Evolutionary conservation across 35 echinoderm and acorn worm species (phyloP).

Genomic region (Ophioderma brevispina): DNA sequence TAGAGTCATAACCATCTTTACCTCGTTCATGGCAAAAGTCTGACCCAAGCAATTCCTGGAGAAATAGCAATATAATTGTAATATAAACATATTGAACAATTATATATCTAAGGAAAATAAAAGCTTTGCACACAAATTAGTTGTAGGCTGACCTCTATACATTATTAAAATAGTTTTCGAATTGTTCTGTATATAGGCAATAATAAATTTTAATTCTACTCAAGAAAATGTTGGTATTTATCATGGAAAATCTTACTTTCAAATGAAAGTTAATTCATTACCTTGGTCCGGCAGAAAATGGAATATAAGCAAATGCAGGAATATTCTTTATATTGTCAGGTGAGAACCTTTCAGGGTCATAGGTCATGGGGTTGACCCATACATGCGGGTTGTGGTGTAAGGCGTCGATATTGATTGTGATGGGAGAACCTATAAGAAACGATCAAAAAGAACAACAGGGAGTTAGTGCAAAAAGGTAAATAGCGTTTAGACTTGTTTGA

Average conservation of each 20-base stretch:
- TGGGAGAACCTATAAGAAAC: neutral
- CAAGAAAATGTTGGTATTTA: too few relatives aligned
- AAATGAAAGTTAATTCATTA: neutral
- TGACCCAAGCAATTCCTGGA: neutral
- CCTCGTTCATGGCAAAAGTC: neutral
- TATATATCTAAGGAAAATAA: too few relatives aligned
- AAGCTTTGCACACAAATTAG: too few relatives aligned
- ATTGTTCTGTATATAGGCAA: too few relatives aligned
- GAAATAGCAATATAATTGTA: neutral
- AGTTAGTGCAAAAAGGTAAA: too few relatives aligned
- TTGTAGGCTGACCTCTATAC: too few relatives aligned
- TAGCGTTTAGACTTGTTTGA: too few relatives aligned
- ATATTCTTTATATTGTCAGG: slow-evolving; percentile 17
- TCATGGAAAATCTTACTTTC: too few relatives aligned
- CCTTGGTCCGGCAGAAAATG: slow-evolving; percentile 47
- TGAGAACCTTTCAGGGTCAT: slow-evolving; percentile 43
- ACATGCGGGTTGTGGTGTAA: slow-evolving; percentile 22
- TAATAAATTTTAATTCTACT: too few relatives aligned
- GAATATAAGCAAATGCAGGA: slow-evolving; percentile 15
- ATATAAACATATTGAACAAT: too few relatives aligned
- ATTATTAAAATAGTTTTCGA: too few relatives aligned
- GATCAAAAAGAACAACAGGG: too few relatives aligned
- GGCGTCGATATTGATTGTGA: neutral
- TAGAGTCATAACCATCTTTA: neutral
- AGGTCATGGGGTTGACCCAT: slow-evolving; percentile 21